Percentiles rank a stretch among this genome's conserved stretches.
These are phyloP conservation scores for Acanthurus lineatus DNA, from an alignment of 2,797 vertebrate species.

Conservation along the genomic window DNA sequence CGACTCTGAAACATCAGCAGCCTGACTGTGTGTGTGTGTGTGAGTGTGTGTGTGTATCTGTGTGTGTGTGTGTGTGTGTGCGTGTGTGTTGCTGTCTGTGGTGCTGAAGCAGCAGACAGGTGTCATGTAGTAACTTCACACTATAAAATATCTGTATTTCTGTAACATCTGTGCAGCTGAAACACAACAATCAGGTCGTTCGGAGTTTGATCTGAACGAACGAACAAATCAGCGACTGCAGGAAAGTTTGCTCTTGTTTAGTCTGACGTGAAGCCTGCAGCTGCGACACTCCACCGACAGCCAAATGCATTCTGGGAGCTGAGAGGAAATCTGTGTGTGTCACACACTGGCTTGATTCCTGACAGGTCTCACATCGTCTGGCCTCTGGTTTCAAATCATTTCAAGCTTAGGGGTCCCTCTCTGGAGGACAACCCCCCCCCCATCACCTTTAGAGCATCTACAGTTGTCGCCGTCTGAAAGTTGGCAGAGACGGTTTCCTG, in stretches of 20 bases:
- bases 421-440: not conserved
- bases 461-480: constrained; percentile 15
- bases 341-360: not conserved
- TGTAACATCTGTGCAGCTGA: no score
- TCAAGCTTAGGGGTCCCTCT: not conserved
- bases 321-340: not conserved
- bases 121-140: no score
- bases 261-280: not conserved
- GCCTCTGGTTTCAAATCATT: constrained; percentile 4
- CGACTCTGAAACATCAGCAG: no score
- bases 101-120: no score
- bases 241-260: not conserved
- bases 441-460: not conserved
- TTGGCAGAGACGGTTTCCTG: constrained; percentile 8
- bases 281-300: not conserved
- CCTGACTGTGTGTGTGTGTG: no score
- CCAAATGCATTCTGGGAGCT: not conserved
- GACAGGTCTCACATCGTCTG: constrained; percentile 9
- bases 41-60: no score
- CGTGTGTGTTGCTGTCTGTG: no score
- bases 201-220: no score
- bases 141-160: no score
- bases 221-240: no score
- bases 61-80: no score
- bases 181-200: no score